A percentile compares a stretch with the other conserved stretches of the same genome.
These are phyloP conservation scores for Dendrolimus houi DNA, from an alignment of 2,888 invertebrate species.

Conservation along the genomic window DNA sequence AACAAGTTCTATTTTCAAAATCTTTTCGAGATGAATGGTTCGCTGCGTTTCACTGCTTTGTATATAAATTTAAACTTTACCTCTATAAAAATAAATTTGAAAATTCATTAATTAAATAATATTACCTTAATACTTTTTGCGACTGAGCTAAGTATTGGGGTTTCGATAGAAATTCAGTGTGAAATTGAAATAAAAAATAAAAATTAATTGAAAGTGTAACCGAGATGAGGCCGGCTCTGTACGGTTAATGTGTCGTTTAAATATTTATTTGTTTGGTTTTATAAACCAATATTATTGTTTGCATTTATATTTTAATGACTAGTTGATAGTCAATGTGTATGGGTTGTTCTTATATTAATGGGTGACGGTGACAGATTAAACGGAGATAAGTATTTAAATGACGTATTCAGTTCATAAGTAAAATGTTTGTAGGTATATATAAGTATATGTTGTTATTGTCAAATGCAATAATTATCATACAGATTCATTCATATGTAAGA, in stretches of 20 bases:
- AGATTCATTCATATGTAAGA: too few relatives aligned
- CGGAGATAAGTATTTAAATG: too few relatives aligned
- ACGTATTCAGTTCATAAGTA: too few relatives aligned
- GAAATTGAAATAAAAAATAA: conserved; percentile 64
- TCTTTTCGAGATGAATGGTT: conserved; percentile 58
- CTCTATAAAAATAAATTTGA: conserved; percentile 10
- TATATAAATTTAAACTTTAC: conserved; percentile 24
- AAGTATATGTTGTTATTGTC: too few relatives aligned
- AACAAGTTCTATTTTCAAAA: conserved; percentile 47
- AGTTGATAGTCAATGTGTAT: neutral
- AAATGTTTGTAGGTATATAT: too few relatives aligned
- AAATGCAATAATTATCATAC: too few relatives aligned
- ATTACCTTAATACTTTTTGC: conserved; percentile 20
- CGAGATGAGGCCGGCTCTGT: conserved; percentile 33
- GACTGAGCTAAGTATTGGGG: conserved; percentile 21
- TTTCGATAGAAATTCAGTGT: conserved; percentile 61
- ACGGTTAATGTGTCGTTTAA: conserved; percentile 49
- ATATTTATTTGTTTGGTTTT: conserved; percentile 59
- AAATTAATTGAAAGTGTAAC: conserved; percentile 36
- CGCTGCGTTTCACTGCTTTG: conserved; percentile 29
- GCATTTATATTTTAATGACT: conserved; percentile 10
- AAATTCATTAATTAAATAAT: conserved; percentile 11
- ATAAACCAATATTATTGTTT: conserved; percentile 41
- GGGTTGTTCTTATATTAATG: neutral
- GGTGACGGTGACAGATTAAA: neutral